Evolutionary conservation across 1,140 invertebrate genomes (phyloP), one percentile per base, ranked within the genome.

Genomic region (Drosophila sucinea): DNA sequence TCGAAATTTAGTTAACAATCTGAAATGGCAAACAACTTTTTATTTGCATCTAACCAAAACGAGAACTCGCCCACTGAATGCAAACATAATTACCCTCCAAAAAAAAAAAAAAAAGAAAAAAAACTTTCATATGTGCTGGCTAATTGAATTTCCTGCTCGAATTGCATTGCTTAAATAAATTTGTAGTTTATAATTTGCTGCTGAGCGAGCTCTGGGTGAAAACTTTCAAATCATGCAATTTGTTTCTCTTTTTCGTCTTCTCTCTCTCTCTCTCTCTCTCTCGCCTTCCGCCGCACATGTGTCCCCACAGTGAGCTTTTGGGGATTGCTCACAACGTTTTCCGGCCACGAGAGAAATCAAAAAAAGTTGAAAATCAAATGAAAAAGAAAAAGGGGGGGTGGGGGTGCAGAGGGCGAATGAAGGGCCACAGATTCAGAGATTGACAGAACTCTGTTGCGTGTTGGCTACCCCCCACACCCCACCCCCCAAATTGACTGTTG

Each of bases 321-420:
- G 44, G 25, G 38, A 61, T 61, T 44, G 61, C 23, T 40, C 38
- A n/a, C 41, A 61, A 51, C 44, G 67, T 64, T 38, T 62, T 35
- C 35, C 38, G 73, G 70, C 60, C 83, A 71, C 83, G 41, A 79
- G 83, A 89, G 83, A 89, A 89, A 86, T 83, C 76, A 51, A 86
- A 73, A 79, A 83, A 86, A 85, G 79, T 86, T 86, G 74, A 67
- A 80, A 89, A 83, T 83, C 77, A 77, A 86, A 80, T 80, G 79
- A 60, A 67, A 75, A 38, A 10, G 8, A 38, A 38, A 38, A 4
- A 4, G 30, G 65, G 70, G 69, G 32, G 40, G 23, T 2, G 65
- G 70, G 69, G 32, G 40, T 17, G 8, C 10, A 6, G 58, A 54
- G 60, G 8, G 44, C 29, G 5, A 33, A 17, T 30, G 32, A 40